Conservation (phyloP, 1,140 invertebrate genomes). For the Drosophila pallidifrons region DNA sequence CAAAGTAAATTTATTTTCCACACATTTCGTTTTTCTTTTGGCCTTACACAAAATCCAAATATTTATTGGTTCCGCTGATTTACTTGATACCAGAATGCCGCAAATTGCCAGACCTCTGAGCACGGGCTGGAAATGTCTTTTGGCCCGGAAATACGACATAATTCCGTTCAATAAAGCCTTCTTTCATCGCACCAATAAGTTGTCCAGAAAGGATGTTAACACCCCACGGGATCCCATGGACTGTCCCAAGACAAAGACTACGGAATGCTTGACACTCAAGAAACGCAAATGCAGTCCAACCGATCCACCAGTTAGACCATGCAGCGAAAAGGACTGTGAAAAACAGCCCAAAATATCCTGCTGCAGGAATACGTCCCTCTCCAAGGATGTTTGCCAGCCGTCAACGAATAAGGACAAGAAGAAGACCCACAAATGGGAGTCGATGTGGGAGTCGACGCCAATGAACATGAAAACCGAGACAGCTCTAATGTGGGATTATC, state of each 20-base stretch:
- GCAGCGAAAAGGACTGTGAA: slow-evolving; percentile 26
- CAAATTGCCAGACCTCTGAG: not conserved
- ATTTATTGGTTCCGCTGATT: slow-evolving; percentile 9
- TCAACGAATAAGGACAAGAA: not conserved
- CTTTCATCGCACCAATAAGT: not conserved
- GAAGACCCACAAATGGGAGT: not conserved
- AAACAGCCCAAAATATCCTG: not conserved
- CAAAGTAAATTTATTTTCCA: not conserved
- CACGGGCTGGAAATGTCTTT: not conserved
- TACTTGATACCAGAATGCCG: not conserved
- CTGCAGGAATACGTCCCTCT: slow-evolving; percentile 6
- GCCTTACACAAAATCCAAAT: not conserved
- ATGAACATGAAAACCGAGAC: not conserved
- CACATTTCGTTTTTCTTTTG: not conserved
- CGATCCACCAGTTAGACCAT: slow-evolving; percentile 11
- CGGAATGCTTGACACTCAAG: not conserved
- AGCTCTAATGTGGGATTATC: slow-evolving; percentile 29
- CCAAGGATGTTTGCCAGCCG: not conserved
- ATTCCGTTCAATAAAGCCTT: not conserved
- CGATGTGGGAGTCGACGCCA: slow-evolving; percentile 42
- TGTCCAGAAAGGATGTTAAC: not conserved
- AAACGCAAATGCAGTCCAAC: slow-evolving; percentile 12
- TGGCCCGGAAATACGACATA: not conserved
- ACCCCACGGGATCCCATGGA: rapidly evolving
- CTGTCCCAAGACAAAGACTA: slow-evolving; percentile 2